Base-by-base conservation (phyloP, 2,113 vertebrate genomes). In the Tachuris rubrigastra region DNA sequence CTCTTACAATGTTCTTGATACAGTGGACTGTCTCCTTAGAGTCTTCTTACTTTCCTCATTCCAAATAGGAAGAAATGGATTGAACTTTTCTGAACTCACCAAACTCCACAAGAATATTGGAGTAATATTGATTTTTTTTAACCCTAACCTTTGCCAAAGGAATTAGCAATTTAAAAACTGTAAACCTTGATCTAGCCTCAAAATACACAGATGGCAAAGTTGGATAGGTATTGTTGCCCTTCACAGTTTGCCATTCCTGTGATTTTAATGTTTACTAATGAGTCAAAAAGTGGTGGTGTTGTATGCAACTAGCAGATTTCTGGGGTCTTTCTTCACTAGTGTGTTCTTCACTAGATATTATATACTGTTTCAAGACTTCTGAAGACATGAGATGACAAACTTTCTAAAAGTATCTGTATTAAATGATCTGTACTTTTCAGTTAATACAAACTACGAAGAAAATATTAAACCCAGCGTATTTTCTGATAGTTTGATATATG, bases 191-290 rank as follows among this genome's bases (percentile, higher is more conserved):
- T 92, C 63, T 50, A 95, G 60, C 39, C 77, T 65, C 73, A 86
- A 92, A 95, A 89, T 28, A 63, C 50, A 73, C 65, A 93, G 87
- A 81, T 77, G 73, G 73, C 50, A 84, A 84, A 84, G 31, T 73
- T 65, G 15, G 5, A 65, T 27, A 60, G 65, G 56, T 90, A 89
- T 71, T 93, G 59, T 30, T 86, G 68, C 58, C 76, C 75, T 84
- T 93, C 80, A 86, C 28, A 60, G 92, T 95, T 92, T 94, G 81
- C 41, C 80, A 89, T 44, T 31, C 59, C 91, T 72, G 47, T 71
- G 47, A 67, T 95, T 92, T 91, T 87, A 87, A 75, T 74, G 73
- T 5, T 28, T 71, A 58, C 41, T 72, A 89, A 59, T 89, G 73
- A 95, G 73, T 78, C 60, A 85, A 82, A 47, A 95, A 87, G 23